A percentile compares a stretch with the other conserved stretches of the same genome.
These are phyloP conservation scores for Platycheirus rosarum DNA, from an alignment of 2,888 invertebrate species.

Conservation along the genomic window DNA sequence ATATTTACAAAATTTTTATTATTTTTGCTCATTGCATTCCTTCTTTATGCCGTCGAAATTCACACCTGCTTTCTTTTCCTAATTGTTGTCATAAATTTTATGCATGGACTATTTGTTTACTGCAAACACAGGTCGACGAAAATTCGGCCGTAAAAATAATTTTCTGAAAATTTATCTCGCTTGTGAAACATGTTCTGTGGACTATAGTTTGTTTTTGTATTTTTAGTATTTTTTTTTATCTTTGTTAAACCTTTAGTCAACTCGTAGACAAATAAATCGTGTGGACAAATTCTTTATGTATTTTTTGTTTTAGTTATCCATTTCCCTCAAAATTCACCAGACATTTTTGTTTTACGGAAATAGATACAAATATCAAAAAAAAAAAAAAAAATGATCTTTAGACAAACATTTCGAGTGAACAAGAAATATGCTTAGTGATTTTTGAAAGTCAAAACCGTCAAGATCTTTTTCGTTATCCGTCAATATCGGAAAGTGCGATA, in stretches of 20 bases:
- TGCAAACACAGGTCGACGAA: background rate
- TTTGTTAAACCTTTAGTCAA: conserved; percentile 8
- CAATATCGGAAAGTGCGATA: background rate
- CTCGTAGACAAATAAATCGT: conserved; percentile 16
- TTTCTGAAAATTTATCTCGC: conserved; percentile 1
- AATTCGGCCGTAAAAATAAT: background rate
- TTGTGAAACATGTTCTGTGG: background rate
- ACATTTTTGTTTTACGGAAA: conserved; percentile 29
- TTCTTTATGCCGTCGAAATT: background rate
- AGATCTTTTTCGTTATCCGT: background rate
- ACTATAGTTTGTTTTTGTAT: background rate
- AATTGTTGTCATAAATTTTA: background rate
- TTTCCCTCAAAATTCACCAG: conserved; percentile 16
- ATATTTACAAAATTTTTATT: too few relatives aligned
- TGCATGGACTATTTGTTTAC: conserved; percentile 11
- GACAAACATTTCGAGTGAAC: conserved; percentile 9
- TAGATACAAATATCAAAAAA: conserved; percentile 1
- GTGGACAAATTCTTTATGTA: conserved; percentile 21
- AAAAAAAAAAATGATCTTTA: conserved; percentile 11
- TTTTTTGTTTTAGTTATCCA: background rate
- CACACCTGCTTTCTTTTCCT: background rate
- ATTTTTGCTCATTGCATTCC: background rate
- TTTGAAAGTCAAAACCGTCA: conserved; percentile 28
- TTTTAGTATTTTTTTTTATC: conserved; percentile 9
- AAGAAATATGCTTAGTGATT: conserved; percentile 27